Conservation (phyloP, 2,888 invertebrate genomes). For the Drosophila barbarae region DNA sequence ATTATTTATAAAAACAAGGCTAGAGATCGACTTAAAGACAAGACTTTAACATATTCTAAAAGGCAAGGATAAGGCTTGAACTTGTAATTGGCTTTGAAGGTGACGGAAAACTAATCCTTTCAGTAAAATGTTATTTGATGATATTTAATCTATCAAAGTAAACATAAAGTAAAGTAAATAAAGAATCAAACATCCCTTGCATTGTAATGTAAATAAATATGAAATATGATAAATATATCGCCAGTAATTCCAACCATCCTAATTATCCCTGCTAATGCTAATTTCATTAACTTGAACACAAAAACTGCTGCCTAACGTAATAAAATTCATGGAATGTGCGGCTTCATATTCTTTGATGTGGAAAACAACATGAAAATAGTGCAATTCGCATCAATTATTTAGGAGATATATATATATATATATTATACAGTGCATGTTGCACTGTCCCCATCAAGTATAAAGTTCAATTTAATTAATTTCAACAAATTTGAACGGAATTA, state of each 20-base stretch:
- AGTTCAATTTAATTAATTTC: slow-evolving; percentile 53
- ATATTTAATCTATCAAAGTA: too few species aligned
- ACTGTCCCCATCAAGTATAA: background rate
- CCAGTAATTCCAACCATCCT: background rate
- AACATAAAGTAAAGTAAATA: background rate
- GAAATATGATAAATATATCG: too few species aligned
- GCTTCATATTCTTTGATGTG: slow-evolving; percentile 22
- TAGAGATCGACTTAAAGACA: too few species aligned
- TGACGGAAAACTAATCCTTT: too few species aligned
- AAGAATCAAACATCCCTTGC: background rate
- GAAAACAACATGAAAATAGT: slow-evolving; percentile 30
- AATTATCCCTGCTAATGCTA: slow-evolving; percentile 31
- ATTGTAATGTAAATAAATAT: background rate
- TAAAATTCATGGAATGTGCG: background rate
- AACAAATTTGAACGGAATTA: slow-evolving; percentile 39
- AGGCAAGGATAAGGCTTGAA: too few species aligned
- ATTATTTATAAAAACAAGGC: too few species aligned
- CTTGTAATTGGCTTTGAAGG: too few species aligned
- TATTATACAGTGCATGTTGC: background rate
- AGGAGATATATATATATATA: background rate
- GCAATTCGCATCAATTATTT: slow-evolving; percentile 18
- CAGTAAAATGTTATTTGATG: background rate
- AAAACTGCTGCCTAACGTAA: slow-evolving; percentile 5
- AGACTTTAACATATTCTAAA: too few species aligned
- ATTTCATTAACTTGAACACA: slow-evolving; percentile 29